Evolutionary conservation across 2,797 vertebrate species (phyloP).

Genomic region (Pelochelys cantorii): DNA sequence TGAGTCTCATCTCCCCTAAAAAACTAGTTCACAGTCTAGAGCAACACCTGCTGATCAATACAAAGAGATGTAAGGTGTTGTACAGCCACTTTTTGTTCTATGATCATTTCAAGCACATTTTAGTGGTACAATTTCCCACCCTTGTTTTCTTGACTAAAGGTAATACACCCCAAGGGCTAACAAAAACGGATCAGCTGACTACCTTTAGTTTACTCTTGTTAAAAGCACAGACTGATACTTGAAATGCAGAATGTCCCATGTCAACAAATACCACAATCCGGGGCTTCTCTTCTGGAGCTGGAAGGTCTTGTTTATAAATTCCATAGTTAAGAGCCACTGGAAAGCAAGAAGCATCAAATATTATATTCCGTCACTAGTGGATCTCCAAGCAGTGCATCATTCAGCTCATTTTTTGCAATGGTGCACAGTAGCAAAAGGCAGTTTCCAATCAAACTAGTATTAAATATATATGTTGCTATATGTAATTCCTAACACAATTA

Average conservation of each 20-base stretch:
- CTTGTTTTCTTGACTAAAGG: not conserved
- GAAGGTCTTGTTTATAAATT: conserved; percentile 88
- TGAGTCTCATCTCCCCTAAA: not conserved
- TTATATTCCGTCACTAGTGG: not conserved
- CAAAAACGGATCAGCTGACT: not conserved
- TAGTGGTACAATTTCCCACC: not conserved
- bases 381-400: not conserved
- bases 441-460: not conserved
- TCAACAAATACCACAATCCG: conserved; percentile 85
- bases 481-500: too few relatives aligned
- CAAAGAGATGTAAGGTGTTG: not conserved
- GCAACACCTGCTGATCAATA: not conserved
- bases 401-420: not conserved
- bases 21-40: not conserved
- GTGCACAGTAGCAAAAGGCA: not conserved
- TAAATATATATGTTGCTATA: not conserved
- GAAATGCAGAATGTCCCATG: conserved; percentile 86
- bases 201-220: conserved; percentile 87
- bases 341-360: conserved; percentile 25
- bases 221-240: conserved; percentile 86
- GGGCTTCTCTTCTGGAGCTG: conserved; percentile 82
- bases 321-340: conserved; percentile 86
- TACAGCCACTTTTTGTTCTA: not conserved
- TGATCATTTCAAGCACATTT: not conserved
- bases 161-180: not conserved